Conservation (phyloP, 2,797 vertebrate species). For the Sebastes iracundus region DNA sequence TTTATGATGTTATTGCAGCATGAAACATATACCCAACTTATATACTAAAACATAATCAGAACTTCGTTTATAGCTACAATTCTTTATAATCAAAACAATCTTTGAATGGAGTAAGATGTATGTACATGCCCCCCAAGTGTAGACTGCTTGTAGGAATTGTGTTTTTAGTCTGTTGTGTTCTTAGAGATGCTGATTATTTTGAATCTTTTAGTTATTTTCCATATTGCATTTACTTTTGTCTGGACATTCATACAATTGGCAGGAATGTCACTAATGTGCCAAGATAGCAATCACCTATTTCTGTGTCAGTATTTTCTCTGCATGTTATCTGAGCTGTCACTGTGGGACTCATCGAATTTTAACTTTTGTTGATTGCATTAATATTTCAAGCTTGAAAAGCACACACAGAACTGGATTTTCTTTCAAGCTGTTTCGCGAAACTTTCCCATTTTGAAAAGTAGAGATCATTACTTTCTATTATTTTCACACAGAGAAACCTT, state of each 20-base stretch:
- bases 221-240: not conserved
- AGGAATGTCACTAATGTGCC: not conserved
- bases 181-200: not conserved
- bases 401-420: not conserved
- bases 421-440: not conserved
- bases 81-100: not conserved
- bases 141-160: not conserved
- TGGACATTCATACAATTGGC: not conserved
- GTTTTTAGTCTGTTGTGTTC: not conserved
- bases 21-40: not conserved
- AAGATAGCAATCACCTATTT: not conserved
- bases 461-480: not conserved
- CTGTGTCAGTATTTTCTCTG: slow-evolving; percentile 1
- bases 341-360: slow-evolving; percentile 7
- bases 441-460: slow-evolving; percentile 1
- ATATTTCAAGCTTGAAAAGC: slow-evolving; percentile 14
- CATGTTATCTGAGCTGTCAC: slow-evolving; percentile 2
- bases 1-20: not conserved
- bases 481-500: not conserved
- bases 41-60: not conserved
- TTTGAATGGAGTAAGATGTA: not conserved
- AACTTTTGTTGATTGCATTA: slow-evolving; percentile 38
- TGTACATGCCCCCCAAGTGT: not conserved
- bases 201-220: not conserved
- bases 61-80: not conserved